Percentiles rank a stretch among this genome's conserved stretches.
Evolutionary conservation across 2,797 vertebrate genomes (phyloP).

Genomic region (Tolypeutes matacus): DNA sequence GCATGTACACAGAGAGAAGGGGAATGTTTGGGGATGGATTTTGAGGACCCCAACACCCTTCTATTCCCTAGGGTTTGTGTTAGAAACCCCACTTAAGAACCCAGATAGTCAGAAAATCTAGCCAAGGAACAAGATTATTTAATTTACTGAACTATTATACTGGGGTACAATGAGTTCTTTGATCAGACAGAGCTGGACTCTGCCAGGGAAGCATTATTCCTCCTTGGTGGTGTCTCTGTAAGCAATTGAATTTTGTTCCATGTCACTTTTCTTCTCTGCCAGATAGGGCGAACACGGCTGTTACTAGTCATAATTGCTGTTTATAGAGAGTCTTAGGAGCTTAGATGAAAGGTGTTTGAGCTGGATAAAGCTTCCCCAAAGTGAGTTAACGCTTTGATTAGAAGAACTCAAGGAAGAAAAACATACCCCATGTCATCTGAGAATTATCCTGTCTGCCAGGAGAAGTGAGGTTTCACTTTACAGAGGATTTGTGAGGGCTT

Average conservation of each 20-base stretch:
- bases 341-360: slow-evolving; percentile 73
- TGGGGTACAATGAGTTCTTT: neutral
- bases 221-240: neutral
- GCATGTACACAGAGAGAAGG: neutral
- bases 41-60: neutral
- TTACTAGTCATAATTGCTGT: slow-evolving; percentile 70
- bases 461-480: slow-evolving; percentile 48
- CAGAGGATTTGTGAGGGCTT: neutral
- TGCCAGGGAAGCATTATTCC: neutral
- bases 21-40: neutral
- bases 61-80: neutral
- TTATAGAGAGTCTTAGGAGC: slow-evolving; percentile 50
- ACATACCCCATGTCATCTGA: neutral
- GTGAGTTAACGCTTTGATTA: slow-evolving; percentile 64
- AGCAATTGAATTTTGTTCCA: neutral
- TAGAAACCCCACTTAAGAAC: neutral
- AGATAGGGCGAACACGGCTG: slow-evolving; percentile 57
- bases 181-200: neutral
- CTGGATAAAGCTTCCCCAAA: slow-evolving; percentile 46
- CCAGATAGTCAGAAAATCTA: neutral
- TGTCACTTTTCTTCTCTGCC: slow-evolving; percentile 68
- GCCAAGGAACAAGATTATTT: neutral
- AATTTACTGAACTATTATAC: neutral
- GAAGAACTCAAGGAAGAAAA: slow-evolving; percentile 52
- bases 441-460: neutral